phyloP scores from a whole-genome alignment of 2,888 invertebrate species.

The Aporophyla lueneburgensis region DNA sequence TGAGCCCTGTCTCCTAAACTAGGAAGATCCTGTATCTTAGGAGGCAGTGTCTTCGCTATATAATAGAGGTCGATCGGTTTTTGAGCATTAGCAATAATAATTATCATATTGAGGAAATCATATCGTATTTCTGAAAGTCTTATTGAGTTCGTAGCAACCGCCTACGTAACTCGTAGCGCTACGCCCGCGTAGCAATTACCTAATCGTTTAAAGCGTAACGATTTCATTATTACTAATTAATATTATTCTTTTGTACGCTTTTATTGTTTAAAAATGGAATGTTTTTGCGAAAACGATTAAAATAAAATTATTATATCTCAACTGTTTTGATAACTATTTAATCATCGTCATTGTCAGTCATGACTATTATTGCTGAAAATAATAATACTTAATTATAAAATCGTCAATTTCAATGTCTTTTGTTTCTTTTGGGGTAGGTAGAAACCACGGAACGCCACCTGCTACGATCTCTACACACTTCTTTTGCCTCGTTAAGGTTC shows the following conservation, averaged over 20 bases:
- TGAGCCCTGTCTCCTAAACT: too few species aligned
- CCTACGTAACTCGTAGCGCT: constrained; percentile 50
- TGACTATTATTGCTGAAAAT: too few species aligned
- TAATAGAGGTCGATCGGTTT: too few species aligned
- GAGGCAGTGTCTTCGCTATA: too few species aligned
- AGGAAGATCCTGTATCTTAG: too few species aligned
- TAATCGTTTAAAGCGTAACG: constrained; percentile 18
- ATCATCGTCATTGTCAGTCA: background rate
- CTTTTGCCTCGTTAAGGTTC: too few species aligned
- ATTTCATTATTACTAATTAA: constrained; percentile 9
- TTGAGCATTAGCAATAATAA: too few species aligned
- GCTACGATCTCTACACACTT: too few species aligned
- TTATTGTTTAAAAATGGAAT: background rate
- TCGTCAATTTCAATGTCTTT: too few species aligned
- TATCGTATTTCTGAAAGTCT: background rate
- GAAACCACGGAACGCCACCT: too few species aligned
- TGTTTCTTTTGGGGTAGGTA: too few species aligned
- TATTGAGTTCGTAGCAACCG: constrained; percentile 10
- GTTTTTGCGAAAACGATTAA: background rate
- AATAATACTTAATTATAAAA: too few species aligned
- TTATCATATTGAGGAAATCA: background rate
- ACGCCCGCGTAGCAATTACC: constrained; percentile 49
- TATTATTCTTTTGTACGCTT: constrained; percentile 14
- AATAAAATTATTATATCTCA: background rate
- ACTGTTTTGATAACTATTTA: background rate